Conservation (phyloP, 1,140 invertebrate genomes). For the Drosophila albomicans region DNA sequence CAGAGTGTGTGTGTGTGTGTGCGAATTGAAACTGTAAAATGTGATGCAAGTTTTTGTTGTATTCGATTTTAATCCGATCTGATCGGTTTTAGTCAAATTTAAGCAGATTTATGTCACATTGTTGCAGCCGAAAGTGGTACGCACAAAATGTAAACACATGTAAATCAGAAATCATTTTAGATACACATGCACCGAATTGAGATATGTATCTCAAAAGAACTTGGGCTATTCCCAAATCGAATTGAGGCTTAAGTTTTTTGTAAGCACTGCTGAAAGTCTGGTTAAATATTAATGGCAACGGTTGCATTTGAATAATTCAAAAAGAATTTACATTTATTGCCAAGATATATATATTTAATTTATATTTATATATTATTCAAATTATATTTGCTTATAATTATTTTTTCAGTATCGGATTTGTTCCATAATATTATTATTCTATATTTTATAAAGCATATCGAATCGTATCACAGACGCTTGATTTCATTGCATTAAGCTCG, state of each 20-base stretch:
- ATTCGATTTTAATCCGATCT: conserved; percentile 81
- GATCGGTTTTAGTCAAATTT: conserved; percentile 85
- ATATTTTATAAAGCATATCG: too few species aligned
- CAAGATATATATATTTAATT: too few species aligned
- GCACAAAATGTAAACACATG: conserved; percentile 78
- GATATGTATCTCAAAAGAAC: conserved; percentile 1
- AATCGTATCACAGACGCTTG: too few species aligned
- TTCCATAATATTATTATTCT: too few species aligned
- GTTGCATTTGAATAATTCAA: too few species aligned
- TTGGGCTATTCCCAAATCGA: not conserved
- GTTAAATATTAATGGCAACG: not conserved
- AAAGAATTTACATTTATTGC: too few species aligned
- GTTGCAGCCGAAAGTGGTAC: conserved; percentile 60
- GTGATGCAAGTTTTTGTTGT: conserved; percentile 62
- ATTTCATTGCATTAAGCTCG: too few species aligned
- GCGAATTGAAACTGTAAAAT: conserved; percentile 72
- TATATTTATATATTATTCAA: too few species aligned
- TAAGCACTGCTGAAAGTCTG: not conserved
- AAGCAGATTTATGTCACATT: conserved; percentile 84
- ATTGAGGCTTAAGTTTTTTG: not conserved
- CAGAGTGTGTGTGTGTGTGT: conserved; percentile 5
- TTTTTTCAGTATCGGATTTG: too few species aligned
- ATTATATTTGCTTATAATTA: too few species aligned
- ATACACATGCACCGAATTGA: conserved; percentile 28
- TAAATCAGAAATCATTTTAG: conserved; percentile 75